These are phyloP conservation scores for Metridium senile DNA, from an alignment of 92 coral and sea anemone genomes.

Conservation along the genomic window DNA sequence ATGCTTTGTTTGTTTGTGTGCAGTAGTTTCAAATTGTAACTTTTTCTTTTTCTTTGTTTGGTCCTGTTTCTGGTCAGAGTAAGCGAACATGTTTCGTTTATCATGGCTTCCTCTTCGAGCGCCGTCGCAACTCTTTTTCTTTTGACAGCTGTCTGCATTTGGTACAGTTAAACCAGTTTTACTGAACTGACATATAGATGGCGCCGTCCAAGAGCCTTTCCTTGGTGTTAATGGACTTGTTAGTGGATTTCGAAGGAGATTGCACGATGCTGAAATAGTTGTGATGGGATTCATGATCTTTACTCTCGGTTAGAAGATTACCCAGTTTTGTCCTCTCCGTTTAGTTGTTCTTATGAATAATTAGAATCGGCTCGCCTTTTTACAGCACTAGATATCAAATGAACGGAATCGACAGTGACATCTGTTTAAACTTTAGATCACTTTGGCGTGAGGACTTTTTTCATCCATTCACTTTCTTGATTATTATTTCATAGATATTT, in stretches of 20 bases:
- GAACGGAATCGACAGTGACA: no score
- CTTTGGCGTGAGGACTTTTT: no score
- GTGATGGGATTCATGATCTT: constrained; percentile 62
- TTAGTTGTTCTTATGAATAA: no score
- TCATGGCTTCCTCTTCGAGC: constrained; percentile 45
- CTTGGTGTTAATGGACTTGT: constrained; percentile 60
- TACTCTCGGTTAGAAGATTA: neutral
- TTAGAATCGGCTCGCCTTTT: no score
- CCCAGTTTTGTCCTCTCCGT: neutral
- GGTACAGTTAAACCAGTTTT: constrained; percentile 23
- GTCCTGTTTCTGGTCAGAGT: constrained; percentile 7
- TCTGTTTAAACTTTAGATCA: no score
- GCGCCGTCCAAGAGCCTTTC: constrained; percentile 49
- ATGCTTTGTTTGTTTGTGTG: neutral
- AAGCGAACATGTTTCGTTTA: constrained; percentile 36
- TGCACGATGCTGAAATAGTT: constrained; percentile 53
- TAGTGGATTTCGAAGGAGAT: constrained; percentile 29
- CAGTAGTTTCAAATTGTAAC: constrained; percentile 4
- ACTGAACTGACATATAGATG: constrained; percentile 22
- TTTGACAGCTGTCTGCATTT: neutral
- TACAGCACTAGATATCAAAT: no score
- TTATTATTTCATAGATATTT: no score
- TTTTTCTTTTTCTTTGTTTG: constrained; percentile 25
- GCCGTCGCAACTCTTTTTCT: neutral
- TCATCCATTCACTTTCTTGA: no score